These are phyloP conservation scores for Thereva nobilitata DNA, from an alignment of 2,888 invertebrate genomes.

Conservation along the genomic window DNA sequence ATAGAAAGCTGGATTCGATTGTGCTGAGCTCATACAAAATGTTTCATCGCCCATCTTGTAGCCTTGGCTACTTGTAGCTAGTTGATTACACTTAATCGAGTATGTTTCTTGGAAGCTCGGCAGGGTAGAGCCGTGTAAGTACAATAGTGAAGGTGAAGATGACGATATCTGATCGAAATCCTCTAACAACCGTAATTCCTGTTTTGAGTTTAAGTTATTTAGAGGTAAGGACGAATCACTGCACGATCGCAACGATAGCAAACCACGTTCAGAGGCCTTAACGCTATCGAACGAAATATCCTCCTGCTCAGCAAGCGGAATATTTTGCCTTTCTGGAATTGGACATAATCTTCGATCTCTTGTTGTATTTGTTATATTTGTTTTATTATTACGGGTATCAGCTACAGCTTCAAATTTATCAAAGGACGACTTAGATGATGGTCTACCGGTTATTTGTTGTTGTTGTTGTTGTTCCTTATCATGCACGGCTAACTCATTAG, in stretches of 20 bases:
- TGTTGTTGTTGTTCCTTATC: slow-evolving; percentile 43
- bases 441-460: slow-evolving; percentile 40
- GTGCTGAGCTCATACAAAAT: slow-evolving; percentile 60
- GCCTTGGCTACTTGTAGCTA: slow-evolving; percentile 70
- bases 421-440: slow-evolving; percentile 38
- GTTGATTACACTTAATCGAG: slow-evolving; percentile 73
- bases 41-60: slow-evolving; percentile 78
- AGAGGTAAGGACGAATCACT: slow-evolving; percentile 57
- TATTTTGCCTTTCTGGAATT: slow-evolving; percentile 52
- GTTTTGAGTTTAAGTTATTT: slow-evolving; percentile 49
- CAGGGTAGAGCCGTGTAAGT: slow-evolving; percentile 64
- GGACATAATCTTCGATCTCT: slow-evolving; percentile 53
- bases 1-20: slow-evolving; percentile 36
- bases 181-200: slow-evolving; percentile 37
- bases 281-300: slow-evolving; percentile 49
- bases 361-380: slow-evolving; percentile 51
- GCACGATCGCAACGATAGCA: slow-evolving; percentile 55
- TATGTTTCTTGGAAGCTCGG: slow-evolving; percentile 91
- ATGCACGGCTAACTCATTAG: slow-evolving; percentile 54
- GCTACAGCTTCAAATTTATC: slow-evolving; percentile 44
- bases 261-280: slow-evolving; percentile 43
- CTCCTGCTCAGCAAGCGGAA: slow-evolving; percentile 49
- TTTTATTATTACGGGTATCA: slow-evolving; percentile 52
- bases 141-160: slow-evolving; percentile 47
- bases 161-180: slow-evolving; percentile 40